These are phyloP conservation scores for Polypterus bichir DNA, from an alignment of 2,113 vertebrate genomes.

Conservation along the genomic window DNA sequence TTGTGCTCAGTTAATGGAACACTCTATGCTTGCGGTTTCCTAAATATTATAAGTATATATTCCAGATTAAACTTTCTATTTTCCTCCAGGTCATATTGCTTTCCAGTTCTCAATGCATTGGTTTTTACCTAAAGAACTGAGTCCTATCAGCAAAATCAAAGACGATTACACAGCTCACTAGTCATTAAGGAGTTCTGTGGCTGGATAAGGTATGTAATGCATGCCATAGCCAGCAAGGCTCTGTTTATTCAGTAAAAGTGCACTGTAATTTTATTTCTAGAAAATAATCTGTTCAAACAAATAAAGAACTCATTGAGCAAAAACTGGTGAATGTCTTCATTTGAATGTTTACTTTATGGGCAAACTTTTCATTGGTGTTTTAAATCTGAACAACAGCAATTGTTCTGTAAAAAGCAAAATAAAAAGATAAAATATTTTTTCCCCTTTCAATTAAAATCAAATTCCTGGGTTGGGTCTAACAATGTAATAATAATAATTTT, in stretches of 20 bases:
- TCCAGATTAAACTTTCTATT: slow-evolving; percentile 58
- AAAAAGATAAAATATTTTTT: no score
- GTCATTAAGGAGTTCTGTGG: slow-evolving; percentile 87
- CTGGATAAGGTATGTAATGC: slow-evolving; percentile 74
- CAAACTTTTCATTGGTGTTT: neutral
- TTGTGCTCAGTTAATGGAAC: slow-evolving; percentile 74
- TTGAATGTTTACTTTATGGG: slow-evolving; percentile 62
- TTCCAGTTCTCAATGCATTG: slow-evolving; percentile 58
- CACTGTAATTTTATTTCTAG: slow-evolving; percentile 95
- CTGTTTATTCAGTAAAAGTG: slow-evolving; percentile 99
- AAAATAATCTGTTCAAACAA: slow-evolving; percentile 99
- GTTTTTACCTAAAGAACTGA: slow-evolving; percentile 61
- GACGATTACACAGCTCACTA: slow-evolving; percentile 68
- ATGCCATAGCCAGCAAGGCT: slow-evolving; percentile 80
- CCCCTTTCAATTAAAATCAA: no score
- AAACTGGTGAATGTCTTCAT: slow-evolving; percentile 70
- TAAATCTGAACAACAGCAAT: neutral
- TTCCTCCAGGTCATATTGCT: slow-evolving; percentile 51
- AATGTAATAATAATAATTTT: no score
- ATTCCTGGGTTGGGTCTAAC: no score
- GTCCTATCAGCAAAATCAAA: slow-evolving; percentile 79
- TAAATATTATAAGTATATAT: slow-evolving; percentile 72
- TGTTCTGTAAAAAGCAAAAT: no score
- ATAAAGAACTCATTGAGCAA: slow-evolving; percentile 96
- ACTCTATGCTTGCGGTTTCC: slow-evolving; percentile 58